Evolutionary conservation across 1,140 invertebrate species (phyloP), one percentile per base, ranked within the genome.

Genomic region (Drosophila persimilis): DNA sequence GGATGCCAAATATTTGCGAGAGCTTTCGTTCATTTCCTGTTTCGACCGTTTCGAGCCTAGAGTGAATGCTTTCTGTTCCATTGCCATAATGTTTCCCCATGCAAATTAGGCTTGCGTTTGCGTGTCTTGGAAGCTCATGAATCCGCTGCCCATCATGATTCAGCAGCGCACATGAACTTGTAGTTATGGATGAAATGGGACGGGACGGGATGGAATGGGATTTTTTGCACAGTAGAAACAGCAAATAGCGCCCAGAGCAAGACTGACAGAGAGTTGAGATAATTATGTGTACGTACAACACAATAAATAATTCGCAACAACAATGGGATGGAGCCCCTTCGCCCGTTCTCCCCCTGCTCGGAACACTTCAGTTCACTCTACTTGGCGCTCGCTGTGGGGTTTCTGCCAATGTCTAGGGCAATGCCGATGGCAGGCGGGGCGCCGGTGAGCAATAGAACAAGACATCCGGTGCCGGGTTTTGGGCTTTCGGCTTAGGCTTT

Each of bases 271-370:
- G 61, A 53, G 64, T 64, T 80, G 63, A 67, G 74, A 79, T 88
- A 88, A 88, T 88, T 84, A 88, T 88, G 83, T 88, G 73, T 88
- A 86, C 35, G 65, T 78, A 88, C 78, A 88, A 86, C 69, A 85
- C 65, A 75, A 85, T 88, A 89, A 88, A 89, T 89, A 88, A 88
- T 88, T 88, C 67, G 84, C 62, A 58, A 52, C 67, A 75, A 75
- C 63, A 70, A 78, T 83, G 80, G 54, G 50, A 13, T 35, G 39
- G 59, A 26, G 26, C n/a, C 39, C 29, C 26, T 45, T 35, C 48
- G 41, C 11, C 29, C 17, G n/a, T 22, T 39, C 46, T 20, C 47
- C n/a, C n/a, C 8, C 26, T 26, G 15, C 39, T 31, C 15, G 4
- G 22, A 52, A 20, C 31, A 71, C 57, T 73, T 46, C 51, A 73